A percentile compares a stretch with the other conserved stretches of the same genome.
Evolutionary conservation across 2,888 invertebrate species (phyloP).

Genomic region (Julus scandinavius): DNA sequence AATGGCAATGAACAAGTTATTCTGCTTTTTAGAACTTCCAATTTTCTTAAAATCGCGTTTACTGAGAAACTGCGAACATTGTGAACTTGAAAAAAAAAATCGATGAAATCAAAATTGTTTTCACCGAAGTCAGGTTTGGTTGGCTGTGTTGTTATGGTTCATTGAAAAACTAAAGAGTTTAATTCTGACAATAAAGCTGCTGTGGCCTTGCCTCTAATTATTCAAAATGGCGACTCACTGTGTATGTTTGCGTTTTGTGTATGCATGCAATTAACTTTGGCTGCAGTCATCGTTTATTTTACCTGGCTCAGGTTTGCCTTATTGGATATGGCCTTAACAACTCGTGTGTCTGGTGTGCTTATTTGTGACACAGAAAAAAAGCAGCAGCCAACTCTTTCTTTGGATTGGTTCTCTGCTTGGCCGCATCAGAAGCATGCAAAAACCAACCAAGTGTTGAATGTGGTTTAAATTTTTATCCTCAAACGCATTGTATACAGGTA

Average conservation of each 20-base stretch:
- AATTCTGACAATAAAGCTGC: neutral
- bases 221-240: neutral
- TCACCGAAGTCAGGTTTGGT: too few relatives aligned
- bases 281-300: neutral
- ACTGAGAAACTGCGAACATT: too few relatives aligned
- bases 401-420: neutral
- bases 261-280: neutral
- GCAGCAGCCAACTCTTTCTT: neutral
- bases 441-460: neutral
- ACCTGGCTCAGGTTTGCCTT: neutral
- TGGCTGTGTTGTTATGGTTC: too few relatives aligned
- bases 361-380: neutral
- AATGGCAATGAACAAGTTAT: too few relatives aligned
- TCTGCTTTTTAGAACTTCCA: too few relatives aligned
- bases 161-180: too few relatives aligned
- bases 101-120: too few relatives aligned
- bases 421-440: neutral
- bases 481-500: slow-evolving; percentile 15
- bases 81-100: too few relatives aligned
- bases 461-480: slow-evolving; percentile 17
- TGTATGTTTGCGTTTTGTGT: neutral
- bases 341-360: neutral
- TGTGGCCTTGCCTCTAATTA: neutral
- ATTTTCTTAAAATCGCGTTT: too few relatives aligned
- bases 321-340: neutral